Base-by-base conservation (phyloP, 1,140 invertebrate species). In the Geopemphigus sp. region DNA sequence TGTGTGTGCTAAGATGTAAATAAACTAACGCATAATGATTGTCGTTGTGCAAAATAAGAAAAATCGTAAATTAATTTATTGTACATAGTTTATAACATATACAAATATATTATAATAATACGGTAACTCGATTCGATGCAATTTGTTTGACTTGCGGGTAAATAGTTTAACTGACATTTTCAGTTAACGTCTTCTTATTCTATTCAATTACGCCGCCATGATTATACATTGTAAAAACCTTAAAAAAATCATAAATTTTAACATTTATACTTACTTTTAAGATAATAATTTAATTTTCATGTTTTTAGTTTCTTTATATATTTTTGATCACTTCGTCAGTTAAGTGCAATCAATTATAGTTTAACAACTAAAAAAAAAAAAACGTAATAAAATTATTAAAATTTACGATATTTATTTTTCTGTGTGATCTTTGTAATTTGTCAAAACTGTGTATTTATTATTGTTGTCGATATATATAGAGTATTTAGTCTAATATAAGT, bases 1-100 rank as follows among this genome's bases (percentile, higher is more conserved):
- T 78, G 74, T 78, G 74, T 61, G 17, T 78, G 39, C 39, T 78
- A 78, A 47, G 22, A 63, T 78, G 74, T 78, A 78, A 78, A 78
- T 78, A 78, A 45, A 61, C 10, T 78, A 78, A 78, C 61, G 24
- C 39, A 78, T 50, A 50, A 50, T 15, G 24, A 68, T 50, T 47
- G 5, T 24, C 22, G 50, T 50, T 68, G 15, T 68, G 45, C n/a
- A 50, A 63, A 63, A 78, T 45, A 0, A 50, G 61, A 78, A 63
- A 78, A 57, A 78, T 45, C 32, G 11, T 61, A 63, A 26, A 61
- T 47, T 61, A 61, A 59, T 50, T 26, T 45, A 78, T 61, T 78
- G 74, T 78, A 78, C 14, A 78, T 78, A 78, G 74, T 47, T 26
- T 32, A 2, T 32, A 32, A 32, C 45, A 78, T 14, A 17, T 47